Evolutionary conservation across 2,113 vertebrate species (phyloP).

Genomic region (Dunckerocampus dactyliophorus): DNA sequence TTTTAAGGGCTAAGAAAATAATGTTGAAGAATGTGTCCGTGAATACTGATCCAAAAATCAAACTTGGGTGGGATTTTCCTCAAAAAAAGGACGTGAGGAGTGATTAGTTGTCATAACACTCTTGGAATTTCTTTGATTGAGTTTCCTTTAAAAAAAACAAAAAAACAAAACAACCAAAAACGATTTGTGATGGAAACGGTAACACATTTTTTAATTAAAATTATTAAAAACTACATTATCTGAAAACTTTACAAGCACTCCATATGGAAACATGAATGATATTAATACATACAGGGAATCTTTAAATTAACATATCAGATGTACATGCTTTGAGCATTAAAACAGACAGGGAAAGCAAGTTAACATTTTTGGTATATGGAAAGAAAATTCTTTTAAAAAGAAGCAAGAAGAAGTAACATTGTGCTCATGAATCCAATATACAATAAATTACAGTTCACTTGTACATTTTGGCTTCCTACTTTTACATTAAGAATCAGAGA

Average conservation of each 20-base stretch:
- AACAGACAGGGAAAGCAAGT: conserved; percentile 38
- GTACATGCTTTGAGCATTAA: conserved; percentile 72
- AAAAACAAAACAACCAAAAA: no score
- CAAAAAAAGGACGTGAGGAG: neutral
- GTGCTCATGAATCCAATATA: conserved; percentile 62
- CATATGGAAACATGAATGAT: conserved; percentile 64
- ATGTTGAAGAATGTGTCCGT: conserved; percentile 32
- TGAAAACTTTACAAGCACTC: conserved; percentile 77
- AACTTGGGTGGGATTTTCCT: conserved; percentile 17
- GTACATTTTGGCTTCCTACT: conserved; percentile 46
- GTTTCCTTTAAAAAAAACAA: neutral
- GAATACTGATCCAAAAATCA: conserved; percentile 17
- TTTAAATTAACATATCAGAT: conserved; percentile 76
- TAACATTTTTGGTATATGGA: conserved; percentile 39
- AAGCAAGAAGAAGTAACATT: conserved; percentile 47
- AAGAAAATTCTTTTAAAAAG: conserved; percentile 54
- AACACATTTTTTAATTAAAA: conserved; percentile 75
- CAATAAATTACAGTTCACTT: conserved; percentile 49
- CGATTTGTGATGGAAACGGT: conserved; percentile 28
- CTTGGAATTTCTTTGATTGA: neutral
- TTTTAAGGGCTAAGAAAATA: conserved; percentile 34
- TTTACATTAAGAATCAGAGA: conserved; percentile 44
- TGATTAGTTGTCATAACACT: neutral
- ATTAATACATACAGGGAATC: conserved; percentile 69
- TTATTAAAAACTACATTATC: conserved; percentile 78